These are phyloP conservation scores for Drosophila seclusa DNA, from an alignment of 2,888 invertebrate species.

Conservation along the genomic window DNA sequence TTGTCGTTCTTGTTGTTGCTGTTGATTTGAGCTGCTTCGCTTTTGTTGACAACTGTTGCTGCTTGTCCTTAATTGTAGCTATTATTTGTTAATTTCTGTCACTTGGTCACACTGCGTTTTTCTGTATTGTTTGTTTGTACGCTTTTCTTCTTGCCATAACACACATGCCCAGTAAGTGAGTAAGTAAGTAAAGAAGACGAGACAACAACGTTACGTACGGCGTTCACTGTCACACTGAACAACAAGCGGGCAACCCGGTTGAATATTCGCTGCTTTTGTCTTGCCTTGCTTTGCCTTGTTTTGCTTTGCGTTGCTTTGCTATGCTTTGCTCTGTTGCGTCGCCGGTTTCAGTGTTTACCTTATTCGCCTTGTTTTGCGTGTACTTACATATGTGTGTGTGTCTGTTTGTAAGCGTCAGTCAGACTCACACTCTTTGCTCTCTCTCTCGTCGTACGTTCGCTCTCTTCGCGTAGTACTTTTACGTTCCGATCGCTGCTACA, in stretches of 20 bases:
- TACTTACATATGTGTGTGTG: slow-evolving; percentile 4
- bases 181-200: slow-evolving; percentile 30
- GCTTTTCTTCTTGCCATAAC: slow-evolving; percentile 4
- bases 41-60: slow-evolving; percentile 65
- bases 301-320: slow-evolving; percentile 21
- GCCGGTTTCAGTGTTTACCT: slow-evolving; percentile 49
- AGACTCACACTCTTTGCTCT: slow-evolving; percentile 27
- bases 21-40: slow-evolving; percentile 34
- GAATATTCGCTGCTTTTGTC: slow-evolving; percentile 37
- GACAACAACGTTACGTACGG: slow-evolving; percentile 66
- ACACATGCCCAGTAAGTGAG: slow-evolving; percentile 2
- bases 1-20: slow-evolving; percentile 6
- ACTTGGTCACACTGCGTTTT: slow-evolving; percentile 24
- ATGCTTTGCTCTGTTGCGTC: slow-evolving; percentile 29
- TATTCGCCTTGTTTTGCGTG: slow-evolving; percentile 26
- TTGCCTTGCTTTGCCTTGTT: slow-evolving; percentile 29
- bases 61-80: slow-evolving; percentile 3
- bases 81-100: slow-evolving; percentile 3
- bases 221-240: slow-evolving; percentile 79
- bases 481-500: slow-evolving; percentile 15
- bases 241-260: slow-evolving; percentile 16
- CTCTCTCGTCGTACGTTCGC: slow-evolving; percentile 8
- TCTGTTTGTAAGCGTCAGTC: slow-evolving; percentile 37
- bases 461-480: slow-evolving; percentile 4
- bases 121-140: neutral